These are phyloP conservation scores for Mesoligia furuncula DNA, from an alignment of 2,888 invertebrate species.

Conservation along the genomic window DNA sequence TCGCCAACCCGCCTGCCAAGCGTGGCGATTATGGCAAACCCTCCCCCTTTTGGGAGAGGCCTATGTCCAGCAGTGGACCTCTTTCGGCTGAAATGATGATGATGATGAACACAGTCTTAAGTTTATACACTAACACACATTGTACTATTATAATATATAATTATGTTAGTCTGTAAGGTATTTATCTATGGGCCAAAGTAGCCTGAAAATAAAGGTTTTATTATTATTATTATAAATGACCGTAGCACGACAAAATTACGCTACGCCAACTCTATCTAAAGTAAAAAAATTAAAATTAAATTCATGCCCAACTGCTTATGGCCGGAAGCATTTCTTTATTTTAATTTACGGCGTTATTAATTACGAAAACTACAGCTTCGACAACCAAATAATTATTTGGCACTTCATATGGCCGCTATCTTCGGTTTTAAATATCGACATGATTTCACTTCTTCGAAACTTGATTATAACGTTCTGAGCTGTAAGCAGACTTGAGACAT, in stretches of 20 bases:
- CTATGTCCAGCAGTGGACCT: too few relatives aligned
- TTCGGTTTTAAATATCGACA: background rate
- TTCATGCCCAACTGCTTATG: background rate
- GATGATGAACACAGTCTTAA: too few relatives aligned
- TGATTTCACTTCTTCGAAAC: background rate
- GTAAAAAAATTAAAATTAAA: background rate
- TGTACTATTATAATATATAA: too few relatives aligned
- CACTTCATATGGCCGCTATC: background rate
- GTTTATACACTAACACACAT: too few relatives aligned
- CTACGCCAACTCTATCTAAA: background rate
- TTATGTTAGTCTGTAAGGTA: too few relatives aligned
- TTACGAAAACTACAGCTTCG: background rate
- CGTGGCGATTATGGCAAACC: too few relatives aligned
- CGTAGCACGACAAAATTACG: background rate
- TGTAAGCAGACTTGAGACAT: background rate
- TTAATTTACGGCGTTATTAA: background rate
- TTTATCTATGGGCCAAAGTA: too few relatives aligned
- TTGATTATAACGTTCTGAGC: background rate
- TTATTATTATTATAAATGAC: too few relatives aligned
- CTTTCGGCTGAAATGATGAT: too few relatives aligned
- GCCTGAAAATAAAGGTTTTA: too few relatives aligned
- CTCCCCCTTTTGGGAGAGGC: too few relatives aligned
- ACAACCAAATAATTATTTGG: background rate
- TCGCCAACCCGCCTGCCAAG: too few relatives aligned
- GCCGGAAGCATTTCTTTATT: background rate